phyloP scores from a whole-genome alignment of 2,113 vertebrate species.

The Orientallactaga bullata region DNA sequence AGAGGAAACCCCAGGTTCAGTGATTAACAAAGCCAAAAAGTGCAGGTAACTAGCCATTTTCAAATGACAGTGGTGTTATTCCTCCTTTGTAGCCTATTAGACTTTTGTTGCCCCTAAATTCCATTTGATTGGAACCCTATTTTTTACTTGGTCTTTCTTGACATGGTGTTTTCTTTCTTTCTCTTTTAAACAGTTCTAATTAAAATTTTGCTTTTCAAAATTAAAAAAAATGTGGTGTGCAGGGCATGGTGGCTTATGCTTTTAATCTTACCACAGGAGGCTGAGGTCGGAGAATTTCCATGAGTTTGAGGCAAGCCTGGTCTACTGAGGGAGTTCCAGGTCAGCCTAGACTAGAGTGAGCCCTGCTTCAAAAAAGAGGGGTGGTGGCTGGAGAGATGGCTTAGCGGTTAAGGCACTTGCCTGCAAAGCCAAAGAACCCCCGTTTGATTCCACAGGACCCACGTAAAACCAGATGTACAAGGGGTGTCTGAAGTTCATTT shows the following conservation, averaged over 20 bases:
- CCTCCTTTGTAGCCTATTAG: slow-evolving; percentile 92
- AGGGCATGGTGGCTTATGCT: background rate
- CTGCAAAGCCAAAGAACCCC: too few species aligned
- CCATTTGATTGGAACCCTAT: slow-evolving; percentile 86
- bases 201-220: slow-evolving; percentile 93
- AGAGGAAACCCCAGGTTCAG: slow-evolving; percentile 88
- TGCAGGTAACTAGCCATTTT: slow-evolving; percentile 88
- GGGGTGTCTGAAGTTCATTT: too few species aligned
- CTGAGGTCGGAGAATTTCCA: too few species aligned
- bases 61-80: slow-evolving; percentile 89
- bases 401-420: too few species aligned
- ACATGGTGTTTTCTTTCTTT: slow-evolving; percentile 87
- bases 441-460: too few species aligned
- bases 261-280: background rate
- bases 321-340: background rate
- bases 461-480: too few species aligned
- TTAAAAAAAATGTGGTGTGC: background rate
- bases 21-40: slow-evolving; percentile 89
- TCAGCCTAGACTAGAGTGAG: background rate
- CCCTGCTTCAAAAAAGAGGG: too few species aligned
- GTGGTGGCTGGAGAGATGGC: too few species aligned
- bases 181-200: slow-evolving; percentile 92
- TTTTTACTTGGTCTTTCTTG: slow-evolving; percentile 88
- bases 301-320: too few species aligned
- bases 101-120: slow-evolving; percentile 88